Base-by-base conservation (phyloP, 2,888 invertebrate species). In the Diarsia brunnea region DNA sequence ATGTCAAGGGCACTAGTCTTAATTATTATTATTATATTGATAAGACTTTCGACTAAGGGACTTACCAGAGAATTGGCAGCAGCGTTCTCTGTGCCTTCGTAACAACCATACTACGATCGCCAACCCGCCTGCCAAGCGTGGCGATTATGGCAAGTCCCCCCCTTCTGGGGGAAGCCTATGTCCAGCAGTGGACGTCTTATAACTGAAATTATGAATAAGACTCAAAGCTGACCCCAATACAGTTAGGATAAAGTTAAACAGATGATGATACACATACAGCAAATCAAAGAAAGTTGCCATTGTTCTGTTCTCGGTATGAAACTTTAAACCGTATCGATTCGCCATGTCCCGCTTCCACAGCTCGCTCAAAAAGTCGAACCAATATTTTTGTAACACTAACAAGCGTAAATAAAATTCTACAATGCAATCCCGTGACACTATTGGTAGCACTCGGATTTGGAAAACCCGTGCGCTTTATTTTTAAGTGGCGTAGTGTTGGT, bases 271-370 rank as follows among this genome's bases (percentile, higher is more conserved):
- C 7, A 61, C 38, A 21, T 16, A 53, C 24, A 5, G 53, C 11
- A 55, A 79, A 84, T 71, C 47, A 31, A 27, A 77, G n/a, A 69
- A 27, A 61, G 45, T 14, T 51, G n/a, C 61, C 58, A 70, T 61
- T n/a, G 53, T 27, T 58, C 55, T 14, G n/a, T 27, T 38, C 0
- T 12, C 19, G 12, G 16, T 19, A 49, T 78, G 31, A 24, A 85
- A 78, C 51, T 71, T 78, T 66, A 78, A 85, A 65, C 14, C 10
- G 4, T 53, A 78, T 85, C 70, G 75, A 84, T 84, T 72, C 8
- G 1, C 66, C 43, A 58, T 27, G 69, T 64, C 73, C 51, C 38
- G n/a, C n/a, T 74, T 65, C 24, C 53, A 53, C n/a, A 21, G 14
- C 43, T 69, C 53, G 24, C 31, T 70, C 12, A 12, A 68, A 81